Base-by-base conservation (phyloP, 2,888 invertebrate genomes). In the Harpalus rubripes region DNA sequence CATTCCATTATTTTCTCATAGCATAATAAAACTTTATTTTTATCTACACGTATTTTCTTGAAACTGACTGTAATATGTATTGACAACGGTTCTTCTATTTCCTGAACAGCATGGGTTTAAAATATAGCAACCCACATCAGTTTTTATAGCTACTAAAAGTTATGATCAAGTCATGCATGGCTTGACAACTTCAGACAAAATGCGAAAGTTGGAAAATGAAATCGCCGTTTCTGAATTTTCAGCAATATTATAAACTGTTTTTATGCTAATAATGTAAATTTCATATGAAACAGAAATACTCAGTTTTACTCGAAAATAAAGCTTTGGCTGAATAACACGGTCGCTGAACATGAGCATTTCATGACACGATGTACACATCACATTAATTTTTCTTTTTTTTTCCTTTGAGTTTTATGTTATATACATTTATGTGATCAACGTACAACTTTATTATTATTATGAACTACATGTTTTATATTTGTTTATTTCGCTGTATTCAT, bases 161-260 rank as follows among this genome's bases (percentile, higher is more conserved):
- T 68, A 68, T 39, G 68, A 68, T 68, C 68, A 68, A n/a, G 68
- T 68, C 68, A 68, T 68, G 68, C 68, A 68, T 68, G 68, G 15
- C 68, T 68, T 68, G 68, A 68, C 32, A 68, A 68, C 68, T 39
- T 15, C 39, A 32, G 39, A 68, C 68, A 68, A 32, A 68, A 26
- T 68, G 68, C 15, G 5, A 26, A n/a, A 68, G 68, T 68, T 15
- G 68, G 68, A 68, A 68, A 68, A 68, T 32, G 68, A 68, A 68
- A 68, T 32, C 32, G 68, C 68, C 39, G n/a, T 68, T 68, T 68
- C 39, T n/a, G 68, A n/a, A 1, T 65, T 15, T 68, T 12, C 22
- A 68, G 39, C 39, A 12, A 39, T 68, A 68, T 68, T 68, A 68
- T 68, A 68, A 68, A 68, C 68, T 26, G 39, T n/a, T 68, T 68